Base-by-base conservation (phyloP, 92 coral and sea anemone genomes). In the Ricordea florida region DNA sequence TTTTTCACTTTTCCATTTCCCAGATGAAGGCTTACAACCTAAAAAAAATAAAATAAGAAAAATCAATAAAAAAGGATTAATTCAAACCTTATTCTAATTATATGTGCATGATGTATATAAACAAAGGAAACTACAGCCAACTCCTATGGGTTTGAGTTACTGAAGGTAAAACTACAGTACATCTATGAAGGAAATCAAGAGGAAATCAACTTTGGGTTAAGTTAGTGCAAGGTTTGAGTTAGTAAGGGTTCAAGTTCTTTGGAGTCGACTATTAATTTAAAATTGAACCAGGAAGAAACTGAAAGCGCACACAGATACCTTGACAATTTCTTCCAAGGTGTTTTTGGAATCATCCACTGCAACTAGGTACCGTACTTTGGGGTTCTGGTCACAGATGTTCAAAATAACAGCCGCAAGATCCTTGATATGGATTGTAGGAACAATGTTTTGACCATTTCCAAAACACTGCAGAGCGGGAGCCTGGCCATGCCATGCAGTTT, bases 401-500 rank as follows among this genome's bases (percentile, higher is more conserved):
- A 89, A 89, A 34, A 96, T 55, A 60, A 93, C 96, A 42, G 82
- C 43, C 5, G 97, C 92, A n/a, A 96, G 78, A 51, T 96, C 98
- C 52, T 75, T 79, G 72, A 96, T 74, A 50, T 96, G 98, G 28
- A 96, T 92, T 25, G 92, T 86, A 0, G 98, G 98, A 21, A 96
- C 97, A 76, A 89, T 83, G 71, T 96, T 96, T 49, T 92, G 98
- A 0, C 98, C 98, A 72, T 69, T 71, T 28, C 98, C 98, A 72
- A 92, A 96, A 58, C 98, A 96, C 83, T 96, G 98, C 69, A 96
- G 46, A 36, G 98, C 97, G 14, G 99, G 88, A n/a, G 89, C 87
- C 37, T 84, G 92, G 8, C 99, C 97, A 43, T 92, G 99, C 99
- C 99, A 96, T 21, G 99, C 99, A 16, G 99, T 81, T 69, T 96